phyloP scores from a whole-genome alignment of 2,797 vertebrate genomes.

The Silurus aristotelis region DNA sequence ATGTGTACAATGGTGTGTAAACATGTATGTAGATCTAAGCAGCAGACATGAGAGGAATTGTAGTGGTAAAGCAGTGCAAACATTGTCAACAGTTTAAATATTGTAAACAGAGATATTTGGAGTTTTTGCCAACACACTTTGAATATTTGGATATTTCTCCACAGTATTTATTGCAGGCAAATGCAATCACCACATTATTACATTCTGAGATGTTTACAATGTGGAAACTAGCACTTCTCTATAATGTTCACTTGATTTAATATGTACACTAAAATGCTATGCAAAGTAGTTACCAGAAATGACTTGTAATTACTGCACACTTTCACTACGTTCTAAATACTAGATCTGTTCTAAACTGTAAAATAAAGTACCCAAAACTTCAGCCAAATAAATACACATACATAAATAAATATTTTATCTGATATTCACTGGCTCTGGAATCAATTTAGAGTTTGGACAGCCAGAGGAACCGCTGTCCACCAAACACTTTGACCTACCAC shows the following conservation, averaged over 20 bases:
- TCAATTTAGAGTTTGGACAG: background rate
- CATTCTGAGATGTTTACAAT: background rate
- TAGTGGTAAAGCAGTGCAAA: too few relatives aligned
- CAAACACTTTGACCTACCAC: constrained; percentile 34
- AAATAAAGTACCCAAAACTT: background rate
- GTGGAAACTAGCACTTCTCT: background rate
- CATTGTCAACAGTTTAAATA: background rate
- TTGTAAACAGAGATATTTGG: background rate
- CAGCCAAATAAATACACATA: background rate
- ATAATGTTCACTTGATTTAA: background rate
- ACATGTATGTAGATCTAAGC: background rate
- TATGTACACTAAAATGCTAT: background rate
- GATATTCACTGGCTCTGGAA: background rate
- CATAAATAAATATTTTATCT: background rate
- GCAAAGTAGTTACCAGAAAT: background rate
- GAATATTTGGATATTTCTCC: background rate
- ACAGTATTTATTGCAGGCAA: background rate
- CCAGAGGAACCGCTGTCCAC: constrained; percentile 34
- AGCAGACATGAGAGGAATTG: background rate
- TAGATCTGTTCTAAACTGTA: background rate
- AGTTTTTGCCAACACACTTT: background rate
- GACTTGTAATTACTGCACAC: background rate
- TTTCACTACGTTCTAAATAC: background rate
- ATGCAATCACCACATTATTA: background rate
- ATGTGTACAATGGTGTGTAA: background rate